These are phyloP conservation scores for Cardiocondyla obscurior DNA, from an alignment of 1,140 invertebrate genomes.

Conservation along the genomic window DNA sequence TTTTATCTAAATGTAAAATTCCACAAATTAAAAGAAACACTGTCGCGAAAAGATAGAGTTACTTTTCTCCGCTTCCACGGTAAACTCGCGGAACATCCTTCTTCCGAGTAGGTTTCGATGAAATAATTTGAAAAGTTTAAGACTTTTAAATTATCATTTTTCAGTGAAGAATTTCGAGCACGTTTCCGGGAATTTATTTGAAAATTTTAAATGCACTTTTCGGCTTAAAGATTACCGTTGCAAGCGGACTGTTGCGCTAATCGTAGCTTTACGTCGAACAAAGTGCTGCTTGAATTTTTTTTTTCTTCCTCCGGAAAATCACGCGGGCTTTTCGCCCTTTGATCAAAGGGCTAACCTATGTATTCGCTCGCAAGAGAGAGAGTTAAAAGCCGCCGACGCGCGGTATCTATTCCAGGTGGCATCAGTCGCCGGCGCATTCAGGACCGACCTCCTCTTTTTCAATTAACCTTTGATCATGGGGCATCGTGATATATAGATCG, in stretches of 20 bases:
- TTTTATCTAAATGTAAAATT: not conserved
- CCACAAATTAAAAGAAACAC: not conserved
- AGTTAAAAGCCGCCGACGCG: conserved; percentile 54
- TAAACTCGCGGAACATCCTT: not conserved
- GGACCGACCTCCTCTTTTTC: conserved; percentile 69
- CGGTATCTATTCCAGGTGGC: conserved; percentile 66
- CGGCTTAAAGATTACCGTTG: not conserved
- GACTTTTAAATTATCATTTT: not conserved
- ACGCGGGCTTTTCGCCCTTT: conserved; percentile 15
- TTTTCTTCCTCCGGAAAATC: conserved; percentile 20
- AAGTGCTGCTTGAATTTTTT: conserved; percentile 45
- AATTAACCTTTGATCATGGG: conserved; percentile 78
- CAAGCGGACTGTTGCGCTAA: not conserved
- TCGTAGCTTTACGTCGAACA: conserved; percentile 4
- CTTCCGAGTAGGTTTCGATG: not conserved
- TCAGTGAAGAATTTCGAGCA: not conserved
- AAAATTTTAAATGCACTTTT: not conserved
- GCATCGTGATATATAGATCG: conserved; percentile 63
- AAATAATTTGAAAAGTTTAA: not conserved
- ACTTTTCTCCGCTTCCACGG: not conserved
- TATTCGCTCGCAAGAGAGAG: conserved; percentile 38
- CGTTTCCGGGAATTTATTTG: not conserved
- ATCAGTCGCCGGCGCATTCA: conserved; percentile 64
- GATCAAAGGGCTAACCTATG: conserved; percentile 46
- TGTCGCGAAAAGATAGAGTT: not conserved